Evolutionary conservation across 2,797 vertebrate species (phyloP), one percentile per base, ranked within the genome.

Genomic region (Numenius phaeopus): DNA sequence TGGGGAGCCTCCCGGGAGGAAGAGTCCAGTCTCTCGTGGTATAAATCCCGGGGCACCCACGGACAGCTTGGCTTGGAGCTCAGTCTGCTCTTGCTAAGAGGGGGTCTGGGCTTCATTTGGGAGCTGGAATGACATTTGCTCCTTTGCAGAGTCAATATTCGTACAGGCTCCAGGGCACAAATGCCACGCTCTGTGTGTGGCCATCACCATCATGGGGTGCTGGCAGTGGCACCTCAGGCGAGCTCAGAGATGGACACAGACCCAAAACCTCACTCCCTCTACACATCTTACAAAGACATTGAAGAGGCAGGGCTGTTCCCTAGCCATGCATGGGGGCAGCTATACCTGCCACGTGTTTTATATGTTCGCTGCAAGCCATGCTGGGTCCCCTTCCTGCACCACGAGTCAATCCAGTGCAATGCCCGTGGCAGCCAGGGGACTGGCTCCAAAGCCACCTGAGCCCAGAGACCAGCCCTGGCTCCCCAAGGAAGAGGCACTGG

Each of bases 361-460:
- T 11, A 14, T 3, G 2, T 10, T 42, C 1, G 0, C 67, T 32
- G 30, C 0, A 2, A 73, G 27, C 47, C 14, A 0, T 5, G 22
- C 61, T 47, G 67, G 15, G 3, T 20, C 40, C 32, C 19, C 23
- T 49, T 39, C 47, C 40, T 2, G 34, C 67, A 49, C 30, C 59
- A 52, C 1, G 7, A 37, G 26, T 3, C n/a, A 59, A 39, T 5
- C n/a, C 24, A 24, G 40, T 15, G 1, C 32, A 12, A 15, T 7
- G 5, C 29, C 2, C 2, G 10, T 8, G 67, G 59, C 52, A 73
- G 37, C 27, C 23, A 17, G 24, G 37, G 15, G 6, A 14, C 39
- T 19, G 19, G 37, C 19, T 44, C 50, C 32, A 3, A 5, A 50
- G 8, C 11, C 40, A 40, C 32, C 50, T 5, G 0, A 46, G 52